Evolutionary conservation across 1,140 invertebrate species (phyloP), one percentile per base, ranked within the genome.

Genomic region (Zaprionus gabonicus): DNA sequence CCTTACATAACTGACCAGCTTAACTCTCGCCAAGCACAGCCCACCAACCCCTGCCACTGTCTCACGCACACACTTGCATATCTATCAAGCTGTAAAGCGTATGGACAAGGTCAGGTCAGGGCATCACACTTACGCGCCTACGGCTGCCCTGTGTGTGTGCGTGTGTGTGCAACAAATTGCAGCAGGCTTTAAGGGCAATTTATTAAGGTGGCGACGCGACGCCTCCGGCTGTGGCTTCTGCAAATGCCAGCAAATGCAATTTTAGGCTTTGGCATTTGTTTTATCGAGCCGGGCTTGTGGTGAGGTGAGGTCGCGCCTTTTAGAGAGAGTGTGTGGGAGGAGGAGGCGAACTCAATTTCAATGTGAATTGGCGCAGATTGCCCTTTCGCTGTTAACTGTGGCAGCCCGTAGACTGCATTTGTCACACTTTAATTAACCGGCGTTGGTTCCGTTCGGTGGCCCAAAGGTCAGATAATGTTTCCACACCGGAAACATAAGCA

Each of bases 201-300:
- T 82, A 82, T 79, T 75, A 75, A 28, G 51, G 44, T 71, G 53
- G 56, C 38, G 23, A 9, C 15, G 64, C 27, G 25, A 23, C 20
- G 65, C 55, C 38, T 67, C 4, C 9, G 65, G 55, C 55, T 15
- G 65, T 9, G 56, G 41, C 41, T 51, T 56, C 60, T 51, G 72
- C 60, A 86, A 88, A 87, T 75, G 84, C 58, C 84, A 88, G 65
- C 53, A 41, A 55, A 55, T 81, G 78, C 60, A 71, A 78, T 78
- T 87, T 87, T 81, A 80, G 85, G 66, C 78, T 71, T 70, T 84
- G 75, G 71, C 84, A 88, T 88, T 87, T 87, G 78, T 83, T 88
- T 82, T 78, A 73, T 72, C 34, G 70, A 60, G 46, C 62, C 28
- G 31, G 28, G 64, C 9, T 34, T 34, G 17, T 31, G 28, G 23